Evolutionary conservation across 2,888 invertebrate genomes (phyloP).

Genomic region (Dolomedes plantarius): DNA sequence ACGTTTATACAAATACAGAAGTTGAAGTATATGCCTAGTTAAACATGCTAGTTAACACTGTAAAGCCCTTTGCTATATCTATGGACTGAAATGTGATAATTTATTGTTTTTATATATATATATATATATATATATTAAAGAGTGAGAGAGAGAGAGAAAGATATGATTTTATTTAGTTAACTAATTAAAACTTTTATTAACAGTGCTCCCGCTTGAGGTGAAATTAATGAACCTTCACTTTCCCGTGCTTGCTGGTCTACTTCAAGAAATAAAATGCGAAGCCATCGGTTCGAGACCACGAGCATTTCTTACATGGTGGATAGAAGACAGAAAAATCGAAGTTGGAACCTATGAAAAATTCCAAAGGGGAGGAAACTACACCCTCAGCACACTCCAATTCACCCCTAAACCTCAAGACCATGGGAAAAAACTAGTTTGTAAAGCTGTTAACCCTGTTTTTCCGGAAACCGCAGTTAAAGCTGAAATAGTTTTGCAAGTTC

Average conservation of each 20-base stretch:
- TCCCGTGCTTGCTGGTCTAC: conserved; percentile 64
- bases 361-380: conserved; percentile 72
- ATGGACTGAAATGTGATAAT: too few relatives aligned
- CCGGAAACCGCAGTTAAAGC: conserved; percentile 73
- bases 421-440: conserved; percentile 73
- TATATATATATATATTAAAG: too few relatives aligned
- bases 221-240: conserved; percentile 2
- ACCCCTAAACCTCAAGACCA: conserved; percentile 73
- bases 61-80: too few relatives aligned
- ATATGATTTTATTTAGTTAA: too few relatives aligned
- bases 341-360: conserved; percentile 42
- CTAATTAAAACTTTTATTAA: too few relatives aligned
- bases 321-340: conserved; percentile 76
- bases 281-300: conserved; percentile 86
- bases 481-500: conserved; percentile 72
- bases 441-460: conserved; percentile 73
- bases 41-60: too few relatives aligned
- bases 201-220: conserved; percentile 48
- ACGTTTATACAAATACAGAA: too few relatives aligned
- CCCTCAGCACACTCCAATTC: conserved; percentile 73
- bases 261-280: conserved; percentile 71
- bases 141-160: too few relatives aligned
- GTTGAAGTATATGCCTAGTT: too few relatives aligned
- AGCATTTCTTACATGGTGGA: conserved; percentile 81
- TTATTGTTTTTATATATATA: too few relatives aligned